These are phyloP conservation scores for Cyprinodon variegatus DNA, from an alignment of 2,113 vertebrate species.

Conservation along the genomic window DNA sequence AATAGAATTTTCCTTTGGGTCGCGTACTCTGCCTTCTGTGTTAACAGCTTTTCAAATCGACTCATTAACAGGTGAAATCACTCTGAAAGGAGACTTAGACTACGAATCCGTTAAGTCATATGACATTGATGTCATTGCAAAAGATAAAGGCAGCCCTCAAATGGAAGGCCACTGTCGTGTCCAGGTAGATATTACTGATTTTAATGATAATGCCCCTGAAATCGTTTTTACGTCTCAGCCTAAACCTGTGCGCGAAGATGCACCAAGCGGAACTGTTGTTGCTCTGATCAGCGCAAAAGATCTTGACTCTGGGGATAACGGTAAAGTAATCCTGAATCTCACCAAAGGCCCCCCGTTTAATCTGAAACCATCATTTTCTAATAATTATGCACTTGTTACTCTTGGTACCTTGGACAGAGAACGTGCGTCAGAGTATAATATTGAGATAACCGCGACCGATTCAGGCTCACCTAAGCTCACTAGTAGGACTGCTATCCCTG, in stretches of 20 bases:
- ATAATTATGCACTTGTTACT: slow-evolving; percentile 90
- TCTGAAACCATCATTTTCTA: slow-evolving; percentile 83
- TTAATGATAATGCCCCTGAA: slow-evolving; percentile 84
- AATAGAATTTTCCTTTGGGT: slow-evolving; percentile 65
- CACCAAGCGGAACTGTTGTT: slow-evolving; percentile 69
- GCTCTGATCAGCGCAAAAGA: slow-evolving; percentile 72
- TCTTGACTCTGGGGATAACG: slow-evolving; percentile 70
- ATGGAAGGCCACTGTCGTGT: slow-evolving; percentile 82
- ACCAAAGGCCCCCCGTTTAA: slow-evolving; percentile 81
- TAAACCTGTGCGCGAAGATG: slow-evolving; percentile 69
- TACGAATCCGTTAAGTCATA: slow-evolving; percentile 81
- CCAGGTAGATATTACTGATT: slow-evolving; percentile 80
- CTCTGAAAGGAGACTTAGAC: slow-evolving; percentile 77
- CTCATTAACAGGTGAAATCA: slow-evolving; percentile 79
- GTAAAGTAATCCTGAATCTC: slow-evolving; percentile 75
- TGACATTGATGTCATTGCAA: slow-evolving; percentile 82
- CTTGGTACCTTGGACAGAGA: slow-evolving; percentile 83
- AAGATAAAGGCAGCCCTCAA: slow-evolving; percentile 83
- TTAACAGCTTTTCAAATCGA: slow-evolving; percentile 76
- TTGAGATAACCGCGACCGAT: slow-evolving; percentile 84
- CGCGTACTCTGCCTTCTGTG: slow-evolving; percentile 49
- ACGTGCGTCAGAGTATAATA: slow-evolving; percentile 69
- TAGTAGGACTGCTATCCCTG: slow-evolving; percentile 75
- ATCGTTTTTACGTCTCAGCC: slow-evolving; percentile 80
- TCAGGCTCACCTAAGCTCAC: slow-evolving; percentile 82